Percentiles rank a stretch among this genome's conserved stretches.
These are phyloP conservation scores for Meriones psammophilus DNA, from an alignment of 2,797 vertebrate genomes.

Conservation along the genomic window DNA sequence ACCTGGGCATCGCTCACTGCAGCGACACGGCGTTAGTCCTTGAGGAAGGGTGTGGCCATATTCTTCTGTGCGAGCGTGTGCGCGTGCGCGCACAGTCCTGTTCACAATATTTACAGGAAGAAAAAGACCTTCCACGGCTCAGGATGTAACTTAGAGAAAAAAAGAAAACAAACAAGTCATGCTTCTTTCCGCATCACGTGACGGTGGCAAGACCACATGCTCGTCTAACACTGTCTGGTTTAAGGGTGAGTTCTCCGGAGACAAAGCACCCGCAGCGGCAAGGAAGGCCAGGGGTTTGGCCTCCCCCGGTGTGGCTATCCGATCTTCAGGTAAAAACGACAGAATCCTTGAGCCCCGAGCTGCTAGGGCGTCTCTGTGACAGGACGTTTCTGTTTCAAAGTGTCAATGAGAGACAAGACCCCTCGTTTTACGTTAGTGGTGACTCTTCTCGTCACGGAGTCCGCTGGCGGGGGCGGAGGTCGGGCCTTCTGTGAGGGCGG, in stretches of 20 bases:
- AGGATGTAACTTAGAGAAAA: slow-evolving; percentile 86
- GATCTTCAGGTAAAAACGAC: slow-evolving; percentile 58
- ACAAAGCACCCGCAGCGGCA: slow-evolving; percentile 87
- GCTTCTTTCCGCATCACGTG: slow-evolving; percentile 91
- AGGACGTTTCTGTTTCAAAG: slow-evolving; percentile 98
- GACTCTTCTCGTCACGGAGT: slow-evolving; percentile 96
- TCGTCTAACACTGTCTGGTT: slow-evolving; percentile 88
- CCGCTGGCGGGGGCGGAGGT: slow-evolving; percentile 93
- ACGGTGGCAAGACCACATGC: slow-evolving; percentile 91
- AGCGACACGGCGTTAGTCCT: slow-evolving; percentile 75
- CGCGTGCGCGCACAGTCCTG: slow-evolving; percentile 71
- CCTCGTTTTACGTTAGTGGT: slow-evolving; percentile 98
- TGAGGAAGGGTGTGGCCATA: slow-evolving; percentile 78
- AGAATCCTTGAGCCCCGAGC: slow-evolving; percentile 54
- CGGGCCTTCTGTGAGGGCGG: slow-evolving; percentile 95
- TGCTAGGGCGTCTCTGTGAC: slow-evolving; percentile 94
- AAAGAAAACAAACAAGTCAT: slow-evolving; percentile 89
- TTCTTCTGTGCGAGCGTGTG: slow-evolving; percentile 75
- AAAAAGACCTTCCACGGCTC: slow-evolving; percentile 89
- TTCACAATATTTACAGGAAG: slow-evolving; percentile 89
- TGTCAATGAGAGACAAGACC: slow-evolving; percentile 99
- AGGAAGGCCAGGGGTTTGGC: slow-evolving; percentile 86
- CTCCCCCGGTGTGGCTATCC: slow-evolving; percentile 81
- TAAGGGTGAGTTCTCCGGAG: slow-evolving; percentile 87
- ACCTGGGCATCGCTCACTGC: slow-evolving; percentile 74